Percentiles rank a stretch among this genome's conserved stretches.
phyloP scores from a whole-genome alignment of 2,797 vertebrate species.

The Rhabdophis nuchalis region DNA sequence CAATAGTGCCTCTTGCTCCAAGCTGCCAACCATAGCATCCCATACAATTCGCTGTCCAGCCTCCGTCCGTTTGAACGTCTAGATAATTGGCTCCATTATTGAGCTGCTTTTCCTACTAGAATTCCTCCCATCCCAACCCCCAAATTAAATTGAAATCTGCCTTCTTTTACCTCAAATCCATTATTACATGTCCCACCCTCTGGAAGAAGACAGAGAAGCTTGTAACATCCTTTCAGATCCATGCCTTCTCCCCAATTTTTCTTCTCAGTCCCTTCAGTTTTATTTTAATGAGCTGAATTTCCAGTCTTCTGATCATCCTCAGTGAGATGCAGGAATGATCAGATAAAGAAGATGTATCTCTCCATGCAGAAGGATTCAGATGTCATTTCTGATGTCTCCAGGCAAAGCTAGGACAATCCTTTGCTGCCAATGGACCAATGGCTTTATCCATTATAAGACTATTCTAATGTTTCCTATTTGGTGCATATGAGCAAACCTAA shows the following conservation, averaged over 20 bases:
- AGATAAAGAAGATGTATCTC: background rate
- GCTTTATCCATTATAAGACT: background rate
- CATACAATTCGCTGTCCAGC: background rate
- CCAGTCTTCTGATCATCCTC: background rate
- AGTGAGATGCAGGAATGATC: background rate
- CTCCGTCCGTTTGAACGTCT: background rate
- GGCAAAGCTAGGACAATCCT: background rate
- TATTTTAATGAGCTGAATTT: background rate
- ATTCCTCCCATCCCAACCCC: background rate
- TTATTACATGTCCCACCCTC: background rate
- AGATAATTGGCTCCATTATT: background rate
- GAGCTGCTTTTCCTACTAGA: background rate
- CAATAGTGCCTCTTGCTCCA: background rate
- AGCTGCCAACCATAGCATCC: background rate
- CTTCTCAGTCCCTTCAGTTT: background rate
- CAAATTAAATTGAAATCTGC: background rate
- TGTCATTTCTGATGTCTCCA: background rate
- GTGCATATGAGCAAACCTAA: background rate
- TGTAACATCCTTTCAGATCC: background rate
- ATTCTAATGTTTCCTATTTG: background rate
- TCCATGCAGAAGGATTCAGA: background rate
- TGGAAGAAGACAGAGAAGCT: background rate
- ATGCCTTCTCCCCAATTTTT: background rate
- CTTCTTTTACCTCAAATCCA: background rate
- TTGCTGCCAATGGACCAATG: background rate